Percentiles rank a stretch among this genome's conserved stretches.
Evolutionary conservation across 2,888 invertebrate species (phyloP).

Genomic region (Melinopterus prodromus): DNA sequence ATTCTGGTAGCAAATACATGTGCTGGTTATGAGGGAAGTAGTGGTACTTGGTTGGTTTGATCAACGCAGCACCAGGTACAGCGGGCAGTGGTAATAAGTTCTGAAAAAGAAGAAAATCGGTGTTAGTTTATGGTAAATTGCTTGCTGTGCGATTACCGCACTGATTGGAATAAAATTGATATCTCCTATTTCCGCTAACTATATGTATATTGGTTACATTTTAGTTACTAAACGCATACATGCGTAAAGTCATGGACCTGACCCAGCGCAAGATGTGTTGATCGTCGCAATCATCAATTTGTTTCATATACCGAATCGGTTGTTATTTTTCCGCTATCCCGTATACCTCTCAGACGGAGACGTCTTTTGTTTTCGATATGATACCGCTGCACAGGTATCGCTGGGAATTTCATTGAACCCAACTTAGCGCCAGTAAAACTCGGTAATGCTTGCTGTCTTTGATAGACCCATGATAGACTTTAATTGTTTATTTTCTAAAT

Average conservation of each 20-base stretch:
- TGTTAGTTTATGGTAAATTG: not conserved
- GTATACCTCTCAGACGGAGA: too few species aligned
- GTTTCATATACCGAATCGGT: not conserved
- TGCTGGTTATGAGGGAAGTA: conserved; percentile 95
- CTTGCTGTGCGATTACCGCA: not conserved
- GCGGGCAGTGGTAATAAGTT: conserved; percentile 72
- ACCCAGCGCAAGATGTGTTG: not conserved
- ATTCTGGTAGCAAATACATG: conserved; percentile 90
- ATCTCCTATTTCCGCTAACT: not conserved
- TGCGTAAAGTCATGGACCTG: not conserved
- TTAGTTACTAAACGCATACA: not conserved
- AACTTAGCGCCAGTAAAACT: too few species aligned
- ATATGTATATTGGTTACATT: not conserved
- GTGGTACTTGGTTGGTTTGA: conserved; percentile 92
- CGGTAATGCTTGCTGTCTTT: too few species aligned
- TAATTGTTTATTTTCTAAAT: too few species aligned
- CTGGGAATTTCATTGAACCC: too few species aligned
- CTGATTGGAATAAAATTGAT: not conserved
- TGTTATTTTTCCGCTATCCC: not conserved
- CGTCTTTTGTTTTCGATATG: too few species aligned
- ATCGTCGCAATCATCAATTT: not conserved
- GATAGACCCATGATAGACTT: too few species aligned
- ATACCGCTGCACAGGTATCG: too few species aligned
- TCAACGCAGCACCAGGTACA: conserved; percentile 70
- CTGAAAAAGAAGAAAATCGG: conserved; percentile 62